Conservation (phyloP, 2,113 vertebrate genomes). For the Pterophyllum scalare region DNA sequence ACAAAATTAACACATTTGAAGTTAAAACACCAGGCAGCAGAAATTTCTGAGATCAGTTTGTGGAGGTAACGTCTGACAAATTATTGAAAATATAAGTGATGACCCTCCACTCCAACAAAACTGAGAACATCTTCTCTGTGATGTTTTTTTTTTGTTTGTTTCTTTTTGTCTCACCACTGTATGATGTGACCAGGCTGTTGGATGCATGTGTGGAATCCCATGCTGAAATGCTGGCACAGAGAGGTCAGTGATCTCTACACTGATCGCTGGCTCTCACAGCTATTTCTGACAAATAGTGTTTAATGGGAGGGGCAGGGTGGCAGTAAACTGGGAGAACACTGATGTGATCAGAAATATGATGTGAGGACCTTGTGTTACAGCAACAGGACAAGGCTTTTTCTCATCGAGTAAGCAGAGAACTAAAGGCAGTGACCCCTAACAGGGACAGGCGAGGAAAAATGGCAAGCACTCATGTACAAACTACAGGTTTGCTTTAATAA, state of each 20-base stretch:
- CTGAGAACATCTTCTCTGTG: neutral
- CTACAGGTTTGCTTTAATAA: neutral
- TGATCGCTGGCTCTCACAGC: constrained; percentile 11
- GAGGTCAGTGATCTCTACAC: constrained; percentile 20
- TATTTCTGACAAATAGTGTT: constrained; percentile 52
- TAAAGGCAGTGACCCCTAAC: neutral
- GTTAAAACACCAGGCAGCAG: neutral
- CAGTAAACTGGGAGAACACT: neutral
- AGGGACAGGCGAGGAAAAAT: neutral
- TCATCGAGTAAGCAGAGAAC: neutral
- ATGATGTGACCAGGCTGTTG: neutral
- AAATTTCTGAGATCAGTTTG: neutral
- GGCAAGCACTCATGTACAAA: neutral
- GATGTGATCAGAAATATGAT: neutral
- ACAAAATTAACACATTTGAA: neutral
- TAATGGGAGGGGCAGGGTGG: constrained; percentile 22
- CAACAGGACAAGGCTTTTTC: neutral
- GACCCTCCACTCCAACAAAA: neutral
- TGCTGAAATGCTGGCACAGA: constrained; percentile 15
- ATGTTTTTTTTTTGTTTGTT: no score
- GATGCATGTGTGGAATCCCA: neutral
- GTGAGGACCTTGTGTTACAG: constrained; percentile 27
- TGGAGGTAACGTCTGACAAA: neutral
- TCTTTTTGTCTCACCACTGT: neutral
- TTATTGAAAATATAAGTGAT: neutral